Percentiles rank a stretch among this genome's conserved stretches.
phyloP scores from a whole-genome alignment of 2,113 vertebrate genomes.

The Axis porcinus region DNA sequence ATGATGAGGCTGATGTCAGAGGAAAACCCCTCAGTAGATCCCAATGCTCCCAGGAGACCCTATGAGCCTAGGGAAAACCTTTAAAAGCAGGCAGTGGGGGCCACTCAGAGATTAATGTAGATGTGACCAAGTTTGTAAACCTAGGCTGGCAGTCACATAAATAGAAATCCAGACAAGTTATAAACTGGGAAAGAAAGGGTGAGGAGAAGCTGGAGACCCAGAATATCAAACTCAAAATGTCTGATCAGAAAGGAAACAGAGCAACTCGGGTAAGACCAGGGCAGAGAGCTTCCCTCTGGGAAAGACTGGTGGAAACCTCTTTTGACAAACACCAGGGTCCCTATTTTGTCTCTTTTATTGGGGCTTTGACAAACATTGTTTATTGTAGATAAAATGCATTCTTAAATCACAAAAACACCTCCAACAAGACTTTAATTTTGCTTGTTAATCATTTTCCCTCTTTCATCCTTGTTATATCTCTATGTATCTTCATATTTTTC shows the following conservation, averaged over 20 bases:
- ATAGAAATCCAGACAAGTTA: not conserved
- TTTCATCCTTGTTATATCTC: not conserved
- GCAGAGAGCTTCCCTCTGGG: not conserved
- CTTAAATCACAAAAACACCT: not conserved
- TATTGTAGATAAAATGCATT: not conserved
- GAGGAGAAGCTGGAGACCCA: not conserved
- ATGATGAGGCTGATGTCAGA: not conserved
- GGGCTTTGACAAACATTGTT: not conserved
- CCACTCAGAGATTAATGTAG: not conserved
- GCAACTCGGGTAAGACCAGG: not conserved
- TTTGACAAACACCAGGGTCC: not conserved
- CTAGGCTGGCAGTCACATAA: not conserved
- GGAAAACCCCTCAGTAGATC: not conserved
- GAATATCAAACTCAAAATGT: not conserved
- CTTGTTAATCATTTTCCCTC: not conserved
- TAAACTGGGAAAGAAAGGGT: not conserved
- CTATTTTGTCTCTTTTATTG: not conserved
- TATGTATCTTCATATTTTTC: not conserved
- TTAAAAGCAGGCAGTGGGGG: accelerated
- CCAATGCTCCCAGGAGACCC: not conserved
- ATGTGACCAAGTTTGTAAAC: not conserved
- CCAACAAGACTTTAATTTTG: not conserved
- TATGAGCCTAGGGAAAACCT: not conserved
- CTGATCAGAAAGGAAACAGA: not conserved
- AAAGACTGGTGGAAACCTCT: not conserved